Percentiles rank a stretch among this genome's conserved stretches.
phyloP scores from a whole-genome alignment of 2,888 invertebrate species.

The Microchrysa polita region DNA sequence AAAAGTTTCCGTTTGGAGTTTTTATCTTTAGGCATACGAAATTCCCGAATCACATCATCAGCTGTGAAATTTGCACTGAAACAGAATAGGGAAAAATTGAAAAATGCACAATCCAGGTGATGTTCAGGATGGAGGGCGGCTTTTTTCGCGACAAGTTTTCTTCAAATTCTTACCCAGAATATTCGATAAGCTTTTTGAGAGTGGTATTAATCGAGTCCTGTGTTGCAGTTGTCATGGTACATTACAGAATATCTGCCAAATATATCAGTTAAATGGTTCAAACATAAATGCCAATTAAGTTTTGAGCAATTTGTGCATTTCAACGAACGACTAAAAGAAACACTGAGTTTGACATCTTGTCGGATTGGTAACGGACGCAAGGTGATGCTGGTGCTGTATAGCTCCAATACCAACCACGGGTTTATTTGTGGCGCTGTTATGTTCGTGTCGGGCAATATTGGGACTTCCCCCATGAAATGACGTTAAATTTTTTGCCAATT shows the following conservation, averaged over 20 bases:
- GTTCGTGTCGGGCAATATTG: no score
- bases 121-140: no score
- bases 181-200: conserved; percentile 26
- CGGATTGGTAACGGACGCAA: no score
- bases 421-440: no score
- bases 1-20: conserved; percentile 57
- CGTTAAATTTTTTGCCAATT: no score
- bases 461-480: no score
- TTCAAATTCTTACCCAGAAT: conserved; percentile 14
- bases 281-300: background rate
- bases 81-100: conserved; percentile 25
- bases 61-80: conserved; percentile 57
- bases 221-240: background rate
- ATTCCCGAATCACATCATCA: conserved; percentile 59
- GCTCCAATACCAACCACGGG: no score
- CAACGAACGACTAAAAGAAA: conserved; percentile 6
- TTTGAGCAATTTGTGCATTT: background rate
- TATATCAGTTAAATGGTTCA: background rate
- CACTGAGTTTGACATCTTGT: no score
- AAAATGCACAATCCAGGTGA: background rate
- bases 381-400: no score
- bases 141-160: background rate
- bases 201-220: conserved; percentile 23
- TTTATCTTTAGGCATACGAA: conserved; percentile 58
- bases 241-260: background rate